Base-by-base conservation (phyloP, 2,113 vertebrate species). In the Leucoraja erinaceus region DNA sequence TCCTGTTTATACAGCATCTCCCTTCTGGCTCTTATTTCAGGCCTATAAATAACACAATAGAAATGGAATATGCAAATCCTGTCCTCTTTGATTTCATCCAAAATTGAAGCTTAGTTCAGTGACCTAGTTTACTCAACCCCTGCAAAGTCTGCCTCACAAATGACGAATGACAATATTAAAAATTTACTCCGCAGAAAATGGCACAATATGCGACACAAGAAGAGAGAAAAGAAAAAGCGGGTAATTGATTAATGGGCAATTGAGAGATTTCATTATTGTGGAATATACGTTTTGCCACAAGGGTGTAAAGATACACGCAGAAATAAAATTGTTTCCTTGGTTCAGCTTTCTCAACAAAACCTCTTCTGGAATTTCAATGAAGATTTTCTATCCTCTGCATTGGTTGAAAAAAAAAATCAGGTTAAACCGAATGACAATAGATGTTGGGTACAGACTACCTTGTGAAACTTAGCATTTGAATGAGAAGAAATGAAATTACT, bases 31-130 rank as follows among this genome's bases (percentile, higher is more conserved):
- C 3, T 74, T 54, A 91, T 72, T 91, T 91, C 38, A 28, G 31
- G 10, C 68, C 38, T 91, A 91, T 91, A 72, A 88, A 70, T 91
- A 72, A 68, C 90, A 22, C 4, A 20, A 31, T 91, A 47, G 90
- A 72, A 91, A 91, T 91, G 38, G 10, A 91, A 91, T 72, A 91
- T 91, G 90, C 90, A 74, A 74, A 91, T 91, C 66, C 38, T 28
- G 66, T 72, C 90, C 68, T 91, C 66, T 72, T 68, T 72, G 66
- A 91, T 91, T 72, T 91, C 88, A 91, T 91, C 90, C 66, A 72
- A 91, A 70, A 28, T 72, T 91, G 18, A 22, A 70, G 68, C 22
- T 70, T 91, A 72, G 90, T 54, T 91, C 68, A 91, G 63, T 91
- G 66, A 70, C 68, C 90, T 54, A 91, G 9, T 91, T 91, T 20